Evolutionary conservation across 2,888 invertebrate genomes (phyloP).

Genomic region (Agonopterix arenella): DNA sequence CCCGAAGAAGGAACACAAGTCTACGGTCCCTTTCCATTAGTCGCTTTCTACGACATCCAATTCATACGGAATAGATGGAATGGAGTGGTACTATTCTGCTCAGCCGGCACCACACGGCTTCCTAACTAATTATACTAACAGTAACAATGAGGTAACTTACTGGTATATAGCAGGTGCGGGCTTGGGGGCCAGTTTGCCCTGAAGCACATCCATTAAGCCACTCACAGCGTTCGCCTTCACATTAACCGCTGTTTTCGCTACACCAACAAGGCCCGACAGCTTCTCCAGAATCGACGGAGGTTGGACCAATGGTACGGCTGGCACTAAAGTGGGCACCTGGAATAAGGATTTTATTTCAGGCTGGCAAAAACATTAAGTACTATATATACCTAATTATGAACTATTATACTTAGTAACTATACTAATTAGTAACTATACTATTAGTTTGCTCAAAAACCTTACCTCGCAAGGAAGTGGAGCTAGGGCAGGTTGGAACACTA

Average conservation of each 20-base stretch:
- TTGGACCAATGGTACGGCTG: slow-evolving; percentile 1
- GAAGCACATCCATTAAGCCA: slow-evolving; percentile 8
- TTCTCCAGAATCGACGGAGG: slow-evolving; percentile 9
- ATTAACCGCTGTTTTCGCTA: slow-evolving; percentile 4
- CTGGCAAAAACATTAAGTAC: no score
- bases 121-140: no score
- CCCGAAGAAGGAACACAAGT: no score
- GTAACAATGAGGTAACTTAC: slow-evolving; percentile 9
- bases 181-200: slow-evolving; percentile 7
- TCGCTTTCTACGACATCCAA: no score
- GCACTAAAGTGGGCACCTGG: neutral
- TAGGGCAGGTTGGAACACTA: neutral
- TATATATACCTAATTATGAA: no score
- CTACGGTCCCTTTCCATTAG: no score
- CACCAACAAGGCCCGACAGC: slow-evolving; percentile 6
- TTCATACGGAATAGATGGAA: no score
- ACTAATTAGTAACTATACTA: no score
- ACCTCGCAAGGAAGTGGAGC: neutral
- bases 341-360: neutral
- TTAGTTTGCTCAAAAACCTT: neutral
- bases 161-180: slow-evolving; percentile 12
- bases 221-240: slow-evolving; percentile 10
- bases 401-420: no score
- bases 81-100: no score
- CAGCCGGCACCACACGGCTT: no score